Evolutionary conservation across 1,140 invertebrate genomes (phyloP).

Genomic region (Drosophila fuyamai): DNA sequence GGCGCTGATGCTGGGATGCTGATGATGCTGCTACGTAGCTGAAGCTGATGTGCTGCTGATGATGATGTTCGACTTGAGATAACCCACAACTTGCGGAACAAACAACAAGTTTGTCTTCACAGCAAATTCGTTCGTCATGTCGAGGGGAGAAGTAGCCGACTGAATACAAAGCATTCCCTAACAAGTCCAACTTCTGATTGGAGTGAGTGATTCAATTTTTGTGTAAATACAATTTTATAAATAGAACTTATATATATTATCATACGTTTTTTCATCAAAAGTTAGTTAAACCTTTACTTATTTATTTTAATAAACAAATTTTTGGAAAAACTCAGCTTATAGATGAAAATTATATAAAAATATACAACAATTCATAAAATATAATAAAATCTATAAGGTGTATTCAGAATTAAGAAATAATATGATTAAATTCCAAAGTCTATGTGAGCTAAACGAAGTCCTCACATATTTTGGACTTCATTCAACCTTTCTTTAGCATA

Average conservation of each 20-base stretch:
- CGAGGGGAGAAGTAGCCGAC: slow-evolving; percentile 3
- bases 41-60: slow-evolving; percentile 54
- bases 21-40: slow-evolving; percentile 38
- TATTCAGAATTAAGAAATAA: no score
- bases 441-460: no score
- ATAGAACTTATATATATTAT: background rate
- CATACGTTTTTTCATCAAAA: no score
- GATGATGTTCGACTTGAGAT: slow-evolving; percentile 59
- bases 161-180: background rate
- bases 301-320: no score
- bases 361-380: no score
- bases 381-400: no score
- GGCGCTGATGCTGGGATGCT: slow-evolving; percentile 42
- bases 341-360: no score
- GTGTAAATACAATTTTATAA: background rate
- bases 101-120: slow-evolving; percentile 56
- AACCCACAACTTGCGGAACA: slow-evolving; percentile 46
- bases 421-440: no score
- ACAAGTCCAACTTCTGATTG: slow-evolving; percentile 1
- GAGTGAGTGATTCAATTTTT: background rate
- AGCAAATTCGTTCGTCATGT: slow-evolving; percentile 51
- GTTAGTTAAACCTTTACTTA: no score
- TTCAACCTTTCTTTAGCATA: slow-evolving; percentile 11
- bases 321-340: no score
- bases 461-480: background rate